Evolutionary conservation across 1,140 invertebrate species (phyloP), one percentile per base, ranked within the genome.

Genomic region (Drosophila aff.): DNA sequence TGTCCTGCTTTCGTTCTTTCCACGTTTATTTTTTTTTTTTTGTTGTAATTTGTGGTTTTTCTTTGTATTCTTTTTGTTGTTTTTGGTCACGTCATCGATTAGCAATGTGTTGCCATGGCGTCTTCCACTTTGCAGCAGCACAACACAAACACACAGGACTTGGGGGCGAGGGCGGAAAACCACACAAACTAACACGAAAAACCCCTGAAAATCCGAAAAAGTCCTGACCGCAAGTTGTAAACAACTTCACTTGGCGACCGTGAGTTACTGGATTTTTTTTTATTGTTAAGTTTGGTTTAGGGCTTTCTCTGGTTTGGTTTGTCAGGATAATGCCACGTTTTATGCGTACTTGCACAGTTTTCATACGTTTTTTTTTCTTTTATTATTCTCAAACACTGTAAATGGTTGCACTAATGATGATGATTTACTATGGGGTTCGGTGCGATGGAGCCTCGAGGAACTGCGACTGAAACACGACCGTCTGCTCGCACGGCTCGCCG

Each of bases 51-150:
- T 59, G 44, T 64, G 31, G 44, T 41, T 46, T 55, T 38, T 13
- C 60, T 46, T 46, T 44, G 66, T 63, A 43, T 72, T 41, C 40
- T 46, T 60, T 67, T 60, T 67, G 61, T 63, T 64, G 58, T 84
- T 83, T 83, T 81, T 86, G 76, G 83, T 86, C 83, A 85, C 81
- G 81, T 90, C 85, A 90, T 90, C 85, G 85, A 90, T 90, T 90
- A 90, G 85, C 85, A 81, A 81, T 82, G 79, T 89, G 82, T 91
- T 91, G 86, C 84, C 82, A 90, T 86, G 82, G 87, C 80, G 41
- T 74, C 71, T 76, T 47, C 82, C 79, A 85, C 76, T 81, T 82
- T 79, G 52, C 81, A 81, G 59, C 73, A 78, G 65, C 78, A 77
- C 81, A 86, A 75, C 76, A 87, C 80, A 79, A 76, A 81, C 52